These are phyloP conservation scores for Yponomeuta malinellus DNA, from an alignment of 2,888 invertebrate species.

Conservation along the genomic window DNA sequence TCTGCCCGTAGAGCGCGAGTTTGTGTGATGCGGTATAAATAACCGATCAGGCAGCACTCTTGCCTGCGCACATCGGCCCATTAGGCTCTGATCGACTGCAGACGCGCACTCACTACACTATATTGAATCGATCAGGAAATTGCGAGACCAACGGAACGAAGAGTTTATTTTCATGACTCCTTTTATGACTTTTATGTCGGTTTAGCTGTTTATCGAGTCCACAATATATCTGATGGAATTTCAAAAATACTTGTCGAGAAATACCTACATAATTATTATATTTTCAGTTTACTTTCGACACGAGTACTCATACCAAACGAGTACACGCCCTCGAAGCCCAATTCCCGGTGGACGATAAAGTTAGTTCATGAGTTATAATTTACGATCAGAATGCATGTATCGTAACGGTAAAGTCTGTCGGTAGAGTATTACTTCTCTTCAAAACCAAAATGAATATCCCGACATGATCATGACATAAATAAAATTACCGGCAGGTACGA, in stretches of 20 bases:
- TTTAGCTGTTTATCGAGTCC: background rate
- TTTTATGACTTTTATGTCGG: constrained; percentile 14
- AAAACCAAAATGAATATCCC: constrained; percentile 3
- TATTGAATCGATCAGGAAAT: constrained; percentile 64
- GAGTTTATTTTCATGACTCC: constrained; percentile 51
- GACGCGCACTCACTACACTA: constrained; percentile 50
- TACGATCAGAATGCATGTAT: background rate
- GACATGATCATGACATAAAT: constrained; percentile 1
- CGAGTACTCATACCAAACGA: too few species aligned
- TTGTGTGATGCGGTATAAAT: constrained; percentile 48
- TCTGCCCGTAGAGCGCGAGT: constrained; percentile 33
- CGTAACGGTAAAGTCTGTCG: background rate
- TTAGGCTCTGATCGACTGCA: constrained; percentile 58
- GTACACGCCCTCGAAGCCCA: background rate
- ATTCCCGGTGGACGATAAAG: background rate
- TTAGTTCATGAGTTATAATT: background rate
- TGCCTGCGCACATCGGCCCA: constrained; percentile 26
- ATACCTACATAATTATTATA: background rate
- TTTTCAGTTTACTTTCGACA: too few species aligned
- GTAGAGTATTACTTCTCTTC: background rate
- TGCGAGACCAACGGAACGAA: constrained; percentile 39
- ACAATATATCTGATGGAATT: too few species aligned
- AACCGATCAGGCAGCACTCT: constrained; percentile 36
- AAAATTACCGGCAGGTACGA: constrained; percentile 3
- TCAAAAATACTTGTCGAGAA: background rate